phyloP scores from a whole-genome alignment of 2,113 vertebrate species.

The Ancistrus triradiatus region DNA sequence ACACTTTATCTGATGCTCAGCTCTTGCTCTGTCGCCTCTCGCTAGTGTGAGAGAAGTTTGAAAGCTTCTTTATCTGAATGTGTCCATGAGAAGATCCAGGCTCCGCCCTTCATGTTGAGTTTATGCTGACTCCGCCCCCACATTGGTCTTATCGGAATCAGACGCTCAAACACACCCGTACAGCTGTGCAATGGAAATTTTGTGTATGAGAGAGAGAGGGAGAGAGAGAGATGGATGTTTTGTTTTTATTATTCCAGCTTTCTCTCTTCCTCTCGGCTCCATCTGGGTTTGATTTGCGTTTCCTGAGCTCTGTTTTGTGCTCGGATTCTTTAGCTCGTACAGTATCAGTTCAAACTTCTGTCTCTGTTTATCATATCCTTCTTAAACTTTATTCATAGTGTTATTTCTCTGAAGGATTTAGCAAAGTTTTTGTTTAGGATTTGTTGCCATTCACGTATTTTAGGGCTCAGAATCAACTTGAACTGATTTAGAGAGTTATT shows the following conservation, averaged over 20 bases:
- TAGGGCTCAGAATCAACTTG: too few species aligned
- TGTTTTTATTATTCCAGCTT: conserved; percentile 55
- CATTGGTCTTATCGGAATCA: conserved; percentile 67
- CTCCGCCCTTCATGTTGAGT: conserved; percentile 57
- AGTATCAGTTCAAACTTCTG: too few species aligned
- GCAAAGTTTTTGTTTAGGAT: too few species aligned
- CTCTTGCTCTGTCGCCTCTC: too few species aligned
- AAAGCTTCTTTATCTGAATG: conserved; percentile 56
- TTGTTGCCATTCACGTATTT: too few species aligned
- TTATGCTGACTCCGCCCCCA: too few species aligned
- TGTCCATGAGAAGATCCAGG: conserved; percentile 67
- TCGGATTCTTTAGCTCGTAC: background rate
- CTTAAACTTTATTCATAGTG: too few species aligned
- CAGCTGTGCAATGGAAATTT: conserved; percentile 48
- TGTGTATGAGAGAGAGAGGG: conserved; percentile 32
- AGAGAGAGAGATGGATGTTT: conserved; percentile 19
- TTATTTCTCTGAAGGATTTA: too few species aligned
- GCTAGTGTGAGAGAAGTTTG: conserved; percentile 43
- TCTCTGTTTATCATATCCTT: too few species aligned
- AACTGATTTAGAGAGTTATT: too few species aligned
- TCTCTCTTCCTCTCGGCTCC: conserved; percentile 42
- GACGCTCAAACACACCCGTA: conserved; percentile 53
- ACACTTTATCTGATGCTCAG: too few species aligned
- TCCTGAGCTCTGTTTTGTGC: conserved; percentile 18
- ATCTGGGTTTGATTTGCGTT: conserved; percentile 40